A percentile compares a stretch with the other conserved stretches of the same genome.
Conservation (phyloP, 2,888 invertebrate species). For the Drosophila antonietae region DNA sequence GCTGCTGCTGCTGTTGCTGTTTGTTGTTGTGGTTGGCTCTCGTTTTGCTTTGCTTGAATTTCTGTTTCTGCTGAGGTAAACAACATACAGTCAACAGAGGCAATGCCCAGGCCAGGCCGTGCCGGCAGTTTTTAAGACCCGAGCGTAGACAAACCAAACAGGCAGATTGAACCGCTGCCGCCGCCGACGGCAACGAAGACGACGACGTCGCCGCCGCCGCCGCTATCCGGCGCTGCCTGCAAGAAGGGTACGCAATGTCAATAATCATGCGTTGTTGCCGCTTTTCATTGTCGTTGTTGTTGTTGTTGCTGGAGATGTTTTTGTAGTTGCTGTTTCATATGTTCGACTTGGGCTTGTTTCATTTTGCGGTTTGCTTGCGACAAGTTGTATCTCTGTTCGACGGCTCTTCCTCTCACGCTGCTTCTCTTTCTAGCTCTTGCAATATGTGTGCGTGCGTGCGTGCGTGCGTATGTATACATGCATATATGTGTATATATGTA, state of each 20-base stretch:
- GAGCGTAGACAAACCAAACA: constrained; percentile 58
- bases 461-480: constrained; percentile 26
- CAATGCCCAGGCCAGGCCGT: constrained; percentile 25
- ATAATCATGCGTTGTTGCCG: constrained; percentile 76
- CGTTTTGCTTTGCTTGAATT: constrained; percentile 65
- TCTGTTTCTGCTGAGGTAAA: constrained; percentile 76
- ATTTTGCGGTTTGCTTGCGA: constrained; percentile 71
- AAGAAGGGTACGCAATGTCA: constrained; percentile 75
- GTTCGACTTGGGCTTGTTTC: constrained; percentile 70
- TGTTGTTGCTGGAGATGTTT: constrained; percentile 46
- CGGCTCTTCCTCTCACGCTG: constrained; percentile 23
- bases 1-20: constrained; percentile 38
- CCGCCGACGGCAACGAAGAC: constrained; percentile 20
- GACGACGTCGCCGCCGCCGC: background rate
- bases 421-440: constrained; percentile 29
- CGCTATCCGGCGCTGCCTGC: constrained; percentile 34
- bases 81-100: constrained; percentile 42
- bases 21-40: constrained; percentile 50
- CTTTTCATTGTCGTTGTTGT: constrained; percentile 61
- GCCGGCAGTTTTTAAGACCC: constrained; percentile 66
- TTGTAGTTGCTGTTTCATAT: constrained; percentile 56
- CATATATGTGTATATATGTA: background rate
- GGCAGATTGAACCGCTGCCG: constrained; percentile 60
- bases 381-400: constrained; percentile 60
- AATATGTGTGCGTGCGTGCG: constrained; percentile 32